A percentile compares a stretch with the other conserved stretches of the same genome.
Evolutionary conservation across 2,888 invertebrate species (phyloP).

Genomic region (Cetonia aurata): DNA sequence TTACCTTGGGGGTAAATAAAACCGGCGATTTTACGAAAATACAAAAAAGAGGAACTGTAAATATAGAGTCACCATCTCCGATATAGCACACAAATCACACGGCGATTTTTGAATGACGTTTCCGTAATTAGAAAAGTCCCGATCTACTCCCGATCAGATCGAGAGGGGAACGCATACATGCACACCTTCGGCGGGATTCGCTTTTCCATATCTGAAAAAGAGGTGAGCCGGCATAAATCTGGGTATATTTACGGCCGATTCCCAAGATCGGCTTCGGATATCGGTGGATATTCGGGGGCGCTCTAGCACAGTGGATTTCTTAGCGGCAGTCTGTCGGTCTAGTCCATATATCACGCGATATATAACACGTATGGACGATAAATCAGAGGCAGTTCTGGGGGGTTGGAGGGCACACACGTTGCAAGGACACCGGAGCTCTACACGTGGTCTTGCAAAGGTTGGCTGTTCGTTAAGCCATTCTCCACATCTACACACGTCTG

Average conservation of each 20-base stretch:
- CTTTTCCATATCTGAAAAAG: conserved; percentile 41
- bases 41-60: too few species aligned
- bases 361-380: conserved; percentile 65
- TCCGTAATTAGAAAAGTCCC: conserved; percentile 54
- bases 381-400: conserved; percentile 58
- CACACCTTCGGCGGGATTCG: background rate
- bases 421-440: conserved; percentile 33
- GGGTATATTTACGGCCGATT: conserved; percentile 65
- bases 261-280: conserved; percentile 65
- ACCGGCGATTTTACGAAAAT: too few species aligned
- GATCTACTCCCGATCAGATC: conserved; percentile 43
- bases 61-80: too few species aligned
- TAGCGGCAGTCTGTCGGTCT: conserved; percentile 55
- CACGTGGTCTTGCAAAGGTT: conserved; percentile 13
- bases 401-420: conserved; percentile 36
- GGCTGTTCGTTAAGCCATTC: background rate
- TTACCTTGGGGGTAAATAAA: too few species aligned
- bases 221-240: conserved; percentile 62
- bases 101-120: conserved; percentile 54
- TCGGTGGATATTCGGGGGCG: conserved; percentile 25
- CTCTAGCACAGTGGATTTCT: conserved; percentile 58
- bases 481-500: background rate
- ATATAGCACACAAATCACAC: conserved; percentile 51
- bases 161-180: conserved; percentile 12
- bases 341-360: conserved; percentile 65